Evolutionary conservation across 30 jellyfish, hydroid and myxozoan genomes (phyloP), one percentile per base, ranked within the genome.

Genomic region (Turritopsis rubra): DNA sequence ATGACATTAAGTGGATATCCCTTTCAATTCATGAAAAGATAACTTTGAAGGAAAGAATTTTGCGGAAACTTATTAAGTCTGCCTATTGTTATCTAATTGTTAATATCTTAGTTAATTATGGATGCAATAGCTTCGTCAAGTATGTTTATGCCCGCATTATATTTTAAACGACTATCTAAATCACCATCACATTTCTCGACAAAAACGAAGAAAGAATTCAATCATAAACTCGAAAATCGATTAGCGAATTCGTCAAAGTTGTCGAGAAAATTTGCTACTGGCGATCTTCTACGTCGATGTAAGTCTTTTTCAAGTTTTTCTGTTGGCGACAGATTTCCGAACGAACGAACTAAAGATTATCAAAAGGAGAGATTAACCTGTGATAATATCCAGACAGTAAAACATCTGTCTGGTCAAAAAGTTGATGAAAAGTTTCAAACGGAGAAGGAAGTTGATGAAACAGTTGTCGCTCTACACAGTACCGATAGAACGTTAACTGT

Each of bases 41-140:
- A 41, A 41, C 60, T 41, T 41, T 3, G 13, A 41, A 41, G 60
- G 60, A 41, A 41, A 41, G 60, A 41, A 41, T 41, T 41, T 13
- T 41, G 30, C 28, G 77, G 77, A 68, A 68, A 68, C 30, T 22
- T 8, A 68, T 68, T 68, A 68, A 68, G 23, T n/a, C 23, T 7
- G 19, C 19, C 77, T 68, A 68, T 68, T 68, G 77, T 68, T 68
- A 23, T 23, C 30, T 68, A 68, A 68, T 68, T 68, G 30, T 23
- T n/a, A 0, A 68, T 68, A n/a, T 68, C 19, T 19, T 23, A 7
- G 31, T 68, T 68, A 68, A 68, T 68, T 68, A 27, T 27, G 30
- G 30, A n/a, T 1, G 30, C 30, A 27, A 27, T n/a, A 68, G 30
- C 28, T 27, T 68, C 30, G 16, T n/a, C 77, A 9, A 27, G 77